Base-by-base conservation (phyloP, 1,140 invertebrate genomes). In the Dreissena polymorpha region DNA sequence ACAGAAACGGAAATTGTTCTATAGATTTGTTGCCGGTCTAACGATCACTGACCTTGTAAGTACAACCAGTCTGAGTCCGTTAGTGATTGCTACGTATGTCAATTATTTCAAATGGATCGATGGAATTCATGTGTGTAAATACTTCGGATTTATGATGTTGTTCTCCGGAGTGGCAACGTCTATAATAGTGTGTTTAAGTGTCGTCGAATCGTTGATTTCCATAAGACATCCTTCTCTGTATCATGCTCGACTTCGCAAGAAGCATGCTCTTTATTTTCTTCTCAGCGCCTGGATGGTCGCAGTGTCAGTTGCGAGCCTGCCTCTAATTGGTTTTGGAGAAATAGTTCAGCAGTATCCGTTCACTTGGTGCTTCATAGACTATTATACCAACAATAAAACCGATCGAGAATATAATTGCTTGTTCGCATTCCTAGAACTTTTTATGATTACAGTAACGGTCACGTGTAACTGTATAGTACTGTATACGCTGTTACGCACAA, bases 311-410 rank as follows among this genome's bases (percentile, higher is more conserved):
- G 90, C 92, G 25, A 76, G 88, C 16, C 82, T 93, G n/a, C 93
- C 93, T 0, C 86, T 93, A 14, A 89, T 93, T 21, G 92, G 92
- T 2, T 88, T 93, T 29, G 93, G 93, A 8, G 79, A 86, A 50
- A 88, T 88, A 51, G 83, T 85, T 0, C 73, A 87, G 10, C 91
- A 93, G 83, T 93, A 90, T 88, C 92, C 93, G 0, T 85, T 86
- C 7, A 93, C 93, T 10, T 93, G 93, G 93, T 93, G 93, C 82
- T 93, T 93, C 84, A 88, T 93, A 86, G 90, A 93, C 86, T 90
- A 92, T 55, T 90, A 92, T 57, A 90, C 88, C 21, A 65, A 80
- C 23, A 64, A 69, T 18, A 60, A 86, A 13, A 64, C 86, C 0
- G 81, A 91, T 49, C 82, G 83, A 65, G 89, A 83, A 7, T 93